Evolutionary conservation across 1,140 invertebrate genomes (phyloP).

Genomic region (Drosophila lowei): DNA sequence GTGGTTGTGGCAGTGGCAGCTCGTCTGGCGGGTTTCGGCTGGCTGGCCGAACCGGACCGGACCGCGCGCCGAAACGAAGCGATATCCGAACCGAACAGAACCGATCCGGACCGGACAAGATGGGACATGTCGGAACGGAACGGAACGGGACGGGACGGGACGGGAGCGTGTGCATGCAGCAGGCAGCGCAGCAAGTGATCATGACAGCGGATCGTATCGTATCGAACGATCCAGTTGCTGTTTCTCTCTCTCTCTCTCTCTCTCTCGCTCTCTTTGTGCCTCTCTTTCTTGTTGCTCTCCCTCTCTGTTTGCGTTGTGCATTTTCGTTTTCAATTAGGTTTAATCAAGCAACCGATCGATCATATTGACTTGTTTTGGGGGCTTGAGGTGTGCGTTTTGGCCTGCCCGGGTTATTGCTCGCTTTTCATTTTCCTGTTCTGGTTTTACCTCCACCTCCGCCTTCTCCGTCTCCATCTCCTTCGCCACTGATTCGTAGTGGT

Average conservation of each 20-base stretch:
- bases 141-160: no score
- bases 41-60: conserved; percentile 31
- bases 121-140: no score
- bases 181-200: conserved; percentile 14
- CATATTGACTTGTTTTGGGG: conserved; percentile 76
- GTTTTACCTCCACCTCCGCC: conserved; percentile 20
- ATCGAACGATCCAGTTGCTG: conserved; percentile 12
- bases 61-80: conserved; percentile 13
- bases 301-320: conserved; percentile 52
- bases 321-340: conserved; percentile 81
- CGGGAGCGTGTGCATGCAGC: no score
- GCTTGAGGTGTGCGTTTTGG: conserved; percentile 75
- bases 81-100: conserved; percentile 10
- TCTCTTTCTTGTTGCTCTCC: conserved; percentile 4
- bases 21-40: conserved; percentile 46
- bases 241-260: conserved; percentile 18
- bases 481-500: conserved; percentile 40
- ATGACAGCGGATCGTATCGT: conserved; percentile 10
- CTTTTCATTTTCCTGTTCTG: conserved; percentile 81
- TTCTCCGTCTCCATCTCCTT: background rate
- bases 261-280: no score
- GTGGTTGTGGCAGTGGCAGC: conserved; percentile 28
- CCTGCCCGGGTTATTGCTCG: conserved; percentile 77
- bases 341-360: conserved; percentile 80
- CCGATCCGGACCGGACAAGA: conserved; percentile 5